Percentiles rank a stretch among this genome's conserved stretches.
Conservation (phyloP, 2,888 invertebrate genomes). For the Megastigmus dorsalis region DNA sequence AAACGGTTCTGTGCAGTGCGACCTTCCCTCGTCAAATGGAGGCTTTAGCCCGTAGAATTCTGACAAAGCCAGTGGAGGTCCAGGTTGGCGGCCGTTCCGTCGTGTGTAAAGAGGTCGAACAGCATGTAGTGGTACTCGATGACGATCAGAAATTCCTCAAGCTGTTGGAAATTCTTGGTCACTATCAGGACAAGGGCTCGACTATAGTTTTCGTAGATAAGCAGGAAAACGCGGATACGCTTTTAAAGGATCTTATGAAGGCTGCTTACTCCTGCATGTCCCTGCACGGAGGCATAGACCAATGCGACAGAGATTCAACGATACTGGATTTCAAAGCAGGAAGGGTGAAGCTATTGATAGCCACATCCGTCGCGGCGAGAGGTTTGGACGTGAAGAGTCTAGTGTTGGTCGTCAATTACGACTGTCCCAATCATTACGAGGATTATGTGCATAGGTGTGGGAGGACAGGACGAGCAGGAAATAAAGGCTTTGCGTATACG, state of each 20-base stretch:
- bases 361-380: slow-evolving; percentile 98
- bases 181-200: slow-evolving; percentile 94
- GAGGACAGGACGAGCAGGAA: slow-evolving; percentile 92
- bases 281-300: slow-evolving; percentile 99
- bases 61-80: slow-evolving; percentile 96
- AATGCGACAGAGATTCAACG: slow-evolving; percentile 98
- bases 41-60: slow-evolving; percentile 93
- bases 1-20: slow-evolving; percentile 99
- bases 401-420: slow-evolving; percentile 98
- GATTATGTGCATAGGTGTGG: slow-evolving; percentile 99
- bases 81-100: slow-evolving; percentile 97
- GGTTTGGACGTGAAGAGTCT: slow-evolving; percentile 99
- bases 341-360: slow-evolving; percentile 93
- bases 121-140: slow-evolving; percentile 93
- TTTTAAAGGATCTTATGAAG: slow-evolving; percentile 95
- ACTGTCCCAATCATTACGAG: slow-evolving; percentile 99
- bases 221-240: slow-evolving; percentile 96
- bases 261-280: slow-evolving; percentile 98
- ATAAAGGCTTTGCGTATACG: slow-evolving; percentile 97
- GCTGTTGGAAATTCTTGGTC: slow-evolving; percentile 95
- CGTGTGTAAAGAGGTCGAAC: slow-evolving; percentile 98
- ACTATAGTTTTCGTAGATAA: slow-evolving; percentile 98
- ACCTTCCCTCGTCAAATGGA: slow-evolving; percentile 99
- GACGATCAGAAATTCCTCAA: slow-evolving; percentile 99
- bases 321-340: slow-evolving; percentile 98